Percentiles rank a stretch among this genome's conserved stretches.
Conservation (phyloP, 2,888 invertebrate species). For the Stenolophus ochropezus region DNA sequence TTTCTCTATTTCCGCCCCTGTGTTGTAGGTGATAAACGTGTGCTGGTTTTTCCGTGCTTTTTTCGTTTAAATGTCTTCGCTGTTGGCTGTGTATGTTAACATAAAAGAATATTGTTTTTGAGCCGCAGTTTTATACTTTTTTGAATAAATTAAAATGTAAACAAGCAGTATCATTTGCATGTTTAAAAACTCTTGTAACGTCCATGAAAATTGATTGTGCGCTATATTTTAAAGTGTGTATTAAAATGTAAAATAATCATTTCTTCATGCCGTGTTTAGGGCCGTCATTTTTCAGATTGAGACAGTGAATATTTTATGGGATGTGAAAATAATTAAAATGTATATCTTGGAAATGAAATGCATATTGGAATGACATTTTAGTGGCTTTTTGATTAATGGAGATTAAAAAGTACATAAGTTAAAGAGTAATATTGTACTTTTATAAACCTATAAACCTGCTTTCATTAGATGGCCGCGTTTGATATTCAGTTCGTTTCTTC, state of each 20-base stretch:
- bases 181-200: conserved; percentile 9
- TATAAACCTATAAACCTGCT: conserved; percentile 15
- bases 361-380: conserved; percentile 13
- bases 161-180: conserved; percentile 17
- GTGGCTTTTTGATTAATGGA: conserved; percentile 28
- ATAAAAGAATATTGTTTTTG: conserved; percentile 1
- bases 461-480: conserved; percentile 4
- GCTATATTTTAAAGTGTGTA: too few species aligned
- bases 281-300: not conserved
- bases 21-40: not conserved
- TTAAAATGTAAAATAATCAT: not conserved
- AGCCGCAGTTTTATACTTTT: not conserved
- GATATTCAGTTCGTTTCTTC: too few species aligned
- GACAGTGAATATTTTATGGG: not conserved
- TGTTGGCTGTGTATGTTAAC: not conserved
- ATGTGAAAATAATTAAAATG: conserved; percentile 14
- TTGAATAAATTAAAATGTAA: conserved; percentile 18
- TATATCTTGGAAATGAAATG: not conserved
- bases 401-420: conserved; percentile 25
- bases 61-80: not conserved
- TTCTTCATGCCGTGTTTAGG: not conserved
- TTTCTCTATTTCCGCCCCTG: not conserved
- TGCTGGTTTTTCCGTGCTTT: not conserved
- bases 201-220: too few species aligned
- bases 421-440: conserved; percentile 11